Conservation (phyloP, 2,888 invertebrate genomes). For the Leuctra nigra region DNA sequence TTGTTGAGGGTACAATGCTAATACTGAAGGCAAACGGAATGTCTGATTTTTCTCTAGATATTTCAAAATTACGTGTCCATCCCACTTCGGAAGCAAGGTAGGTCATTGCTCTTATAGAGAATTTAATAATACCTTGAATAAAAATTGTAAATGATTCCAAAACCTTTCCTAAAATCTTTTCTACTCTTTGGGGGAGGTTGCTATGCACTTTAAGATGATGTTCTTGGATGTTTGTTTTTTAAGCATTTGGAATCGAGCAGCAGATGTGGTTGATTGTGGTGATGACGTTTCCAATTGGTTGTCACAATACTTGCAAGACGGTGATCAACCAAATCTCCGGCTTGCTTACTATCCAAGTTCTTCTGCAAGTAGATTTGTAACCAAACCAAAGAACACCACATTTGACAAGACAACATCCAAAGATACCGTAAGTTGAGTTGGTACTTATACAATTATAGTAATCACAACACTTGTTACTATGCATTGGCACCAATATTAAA, state of each 20-base stretch:
- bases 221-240: too few species aligned
- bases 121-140: not conserved
- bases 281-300: constrained; percentile 66
- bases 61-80: not conserved
- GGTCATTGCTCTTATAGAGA: not conserved
- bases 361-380: not conserved
- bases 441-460: too few species aligned
- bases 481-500: too few species aligned
- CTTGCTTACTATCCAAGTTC: not conserved
- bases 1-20: constrained; percentile 7
- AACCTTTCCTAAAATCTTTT: not conserved
- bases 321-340: not conserved
- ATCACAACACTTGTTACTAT: too few species aligned
- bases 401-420: not conserved
- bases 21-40: not conserved
- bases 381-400: not conserved
- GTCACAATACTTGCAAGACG: constrained; percentile 4
- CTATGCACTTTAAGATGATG: too few species aligned
- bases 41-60: not conserved
- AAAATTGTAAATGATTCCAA: not conserved
- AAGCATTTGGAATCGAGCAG: constrained; percentile 21
- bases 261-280: constrained; percentile 66
- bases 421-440: not conserved
- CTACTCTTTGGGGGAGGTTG: too few species aligned
- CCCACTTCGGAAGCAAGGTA: not conserved